These are phyloP conservation scores for Irena cyanogastra DNA, from an alignment of 2,113 vertebrate species.

Conservation along the genomic window DNA sequence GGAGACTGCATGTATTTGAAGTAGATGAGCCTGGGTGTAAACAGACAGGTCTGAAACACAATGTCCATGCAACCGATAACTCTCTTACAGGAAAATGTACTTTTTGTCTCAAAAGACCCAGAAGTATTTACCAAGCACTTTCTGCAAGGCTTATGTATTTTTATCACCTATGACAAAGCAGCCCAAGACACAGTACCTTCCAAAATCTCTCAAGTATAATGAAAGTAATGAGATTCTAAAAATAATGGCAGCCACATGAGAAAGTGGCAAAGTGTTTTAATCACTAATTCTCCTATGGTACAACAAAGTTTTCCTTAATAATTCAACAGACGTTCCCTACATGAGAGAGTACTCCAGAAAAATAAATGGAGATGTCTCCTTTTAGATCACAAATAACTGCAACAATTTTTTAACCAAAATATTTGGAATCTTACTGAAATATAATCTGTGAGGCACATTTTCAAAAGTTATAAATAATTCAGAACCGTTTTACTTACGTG, in stretches of 20 bases:
- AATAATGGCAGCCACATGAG: not conserved
- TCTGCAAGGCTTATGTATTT: not conserved
- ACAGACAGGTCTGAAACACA: not conserved
- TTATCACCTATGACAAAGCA: not conserved
- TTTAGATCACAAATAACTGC: not conserved
- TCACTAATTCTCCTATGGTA: not conserved
- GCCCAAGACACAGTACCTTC: not conserved
- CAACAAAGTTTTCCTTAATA: not conserved
- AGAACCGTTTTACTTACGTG: not conserved
- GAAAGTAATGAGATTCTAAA: conserved; percentile 33
- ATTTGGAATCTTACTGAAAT: not conserved
- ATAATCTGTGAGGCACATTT: not conserved
- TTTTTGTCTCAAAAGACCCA: not conserved
- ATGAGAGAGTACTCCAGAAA: not conserved
- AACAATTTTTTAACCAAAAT: not conserved
- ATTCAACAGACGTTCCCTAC: not conserved
- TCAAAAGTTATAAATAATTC: not conserved
- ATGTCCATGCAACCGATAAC: not conserved
- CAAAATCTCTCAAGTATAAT: conserved; percentile 7
- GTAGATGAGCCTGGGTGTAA: not conserved
- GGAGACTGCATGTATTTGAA: not conserved
- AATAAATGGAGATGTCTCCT: not conserved
- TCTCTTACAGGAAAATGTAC: not conserved
- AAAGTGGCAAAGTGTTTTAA: not conserved
- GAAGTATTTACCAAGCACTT: not conserved